Conservation (phyloP, 2,797 vertebrate genomes). For the Choloepus didactylus region DNA sequence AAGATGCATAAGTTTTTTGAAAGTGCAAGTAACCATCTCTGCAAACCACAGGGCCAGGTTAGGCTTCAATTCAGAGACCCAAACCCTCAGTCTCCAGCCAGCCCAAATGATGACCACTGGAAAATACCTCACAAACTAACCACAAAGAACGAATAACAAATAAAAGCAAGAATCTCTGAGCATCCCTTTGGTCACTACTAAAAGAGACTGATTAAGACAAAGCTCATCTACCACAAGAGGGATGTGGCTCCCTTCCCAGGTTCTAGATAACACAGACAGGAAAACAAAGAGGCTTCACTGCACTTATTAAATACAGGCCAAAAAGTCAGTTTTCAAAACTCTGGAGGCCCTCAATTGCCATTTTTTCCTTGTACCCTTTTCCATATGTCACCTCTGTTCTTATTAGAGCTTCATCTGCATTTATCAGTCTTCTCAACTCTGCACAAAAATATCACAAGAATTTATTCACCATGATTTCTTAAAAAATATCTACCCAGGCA, state of each 20-base stretch:
- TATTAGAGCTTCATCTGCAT: background rate
- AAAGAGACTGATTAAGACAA: constrained; percentile 8
- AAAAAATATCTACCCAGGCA: constrained; percentile 30
- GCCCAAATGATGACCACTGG: constrained; percentile 18
- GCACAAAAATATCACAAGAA: constrained; percentile 27
- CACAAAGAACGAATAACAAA: constrained; percentile 28
- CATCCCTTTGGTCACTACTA: background rate
- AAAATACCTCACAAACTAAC: constrained; percentile 53
- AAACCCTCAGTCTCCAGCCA: background rate
- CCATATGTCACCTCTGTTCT: background rate
- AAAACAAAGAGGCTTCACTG: constrained; percentile 35
- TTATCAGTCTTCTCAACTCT: background rate
- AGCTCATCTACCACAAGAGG: background rate
- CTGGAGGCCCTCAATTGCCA: background rate
- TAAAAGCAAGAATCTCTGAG: constrained; percentile 54
- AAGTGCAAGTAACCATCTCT: constrained; percentile 22
- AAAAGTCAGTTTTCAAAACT: constrained; percentile 18
- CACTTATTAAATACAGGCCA: background rate
- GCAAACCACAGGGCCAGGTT: constrained; percentile 57
- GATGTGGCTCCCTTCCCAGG: background rate
- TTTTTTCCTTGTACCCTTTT: background rate
- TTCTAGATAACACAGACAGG: background rate
- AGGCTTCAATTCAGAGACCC: constrained; percentile 27
- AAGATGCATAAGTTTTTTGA: constrained; percentile 11
- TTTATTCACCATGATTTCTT: constrained; percentile 45